Base-by-base conservation (phyloP, 2,113 vertebrate species). In the Candoia aspera region DNA sequence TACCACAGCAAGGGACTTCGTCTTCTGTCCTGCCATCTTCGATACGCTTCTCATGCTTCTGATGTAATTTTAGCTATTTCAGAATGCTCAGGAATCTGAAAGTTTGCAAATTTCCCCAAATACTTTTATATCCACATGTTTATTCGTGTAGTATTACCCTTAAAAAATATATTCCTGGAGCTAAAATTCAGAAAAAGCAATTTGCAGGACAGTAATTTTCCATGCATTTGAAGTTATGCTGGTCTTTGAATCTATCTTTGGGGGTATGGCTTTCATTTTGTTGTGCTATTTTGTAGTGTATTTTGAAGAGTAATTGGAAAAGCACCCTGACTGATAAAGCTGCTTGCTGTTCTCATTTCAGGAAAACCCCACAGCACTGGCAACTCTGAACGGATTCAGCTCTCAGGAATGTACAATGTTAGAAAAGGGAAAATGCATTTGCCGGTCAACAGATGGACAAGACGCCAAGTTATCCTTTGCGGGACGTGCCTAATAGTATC, bases 381-480 rank as follows among this genome's bases (percentile, higher is more conserved):
- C 95, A 98, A 97, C 96, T 99, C 98, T 0, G 99, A 99, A 97
- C 97, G 99, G 85, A 98, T 99, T 95, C 99, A 99, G 97, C 98
- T 99, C 96, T 99, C 98, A 85, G 99, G 99, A 96, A 98, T 97
- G 62, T 99, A 98, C 96, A 99, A 99, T 86, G 99, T 99, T 94
- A 98, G 99, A 90, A 99, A 99, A 97, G 99, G 99, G 97, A 99
- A 99, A 96, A 98, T 99, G 97, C 99, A 99, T 96, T 97, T 99
- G 91, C 99, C 99, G 0, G 99, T 99, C 93, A 99, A 99, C 98
- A 98, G 99, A 94, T 99, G 99, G 99, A 98, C 98, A 96, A 98
- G 98, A 91, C 98, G 99, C 93, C 99, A 99, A 97, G 99, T 99
- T 96, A 99, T 99, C 97, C 97, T 99, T 93, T 99, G 99, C 85